Evolutionary conservation across 2,888 invertebrate genomes (phyloP).

Genomic region (Acanthosepion lycidas): DNA sequence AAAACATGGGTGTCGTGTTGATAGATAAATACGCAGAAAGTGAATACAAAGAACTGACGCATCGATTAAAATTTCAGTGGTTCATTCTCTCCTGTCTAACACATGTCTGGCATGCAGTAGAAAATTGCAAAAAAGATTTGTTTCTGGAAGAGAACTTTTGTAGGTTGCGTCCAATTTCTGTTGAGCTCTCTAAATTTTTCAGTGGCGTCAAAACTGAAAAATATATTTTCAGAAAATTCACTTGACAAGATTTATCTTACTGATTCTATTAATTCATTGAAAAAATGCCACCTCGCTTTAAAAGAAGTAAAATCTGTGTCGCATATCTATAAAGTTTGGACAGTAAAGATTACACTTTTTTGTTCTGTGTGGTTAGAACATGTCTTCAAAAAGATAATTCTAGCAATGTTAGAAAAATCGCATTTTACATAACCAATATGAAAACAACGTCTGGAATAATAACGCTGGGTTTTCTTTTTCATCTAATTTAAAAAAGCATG

Average conservation of each 20-base stretch:
- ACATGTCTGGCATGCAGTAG: background rate
- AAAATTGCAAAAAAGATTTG: background rate
- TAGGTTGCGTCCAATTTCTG: background rate
- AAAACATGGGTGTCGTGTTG: background rate
- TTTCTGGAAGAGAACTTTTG: background rate
- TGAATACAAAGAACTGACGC: accelerated
- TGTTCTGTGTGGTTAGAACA: background rate
- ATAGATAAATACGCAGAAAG: background rate
- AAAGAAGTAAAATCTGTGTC: background rate
- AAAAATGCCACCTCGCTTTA: background rate
- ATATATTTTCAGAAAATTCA: background rate
- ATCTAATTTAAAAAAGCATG: background rate
- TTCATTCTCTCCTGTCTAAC: background rate
- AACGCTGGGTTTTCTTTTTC: background rate
- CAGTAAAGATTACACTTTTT: background rate
- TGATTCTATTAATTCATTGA: background rate
- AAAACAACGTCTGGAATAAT: background rate
- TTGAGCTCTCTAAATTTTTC: background rate
- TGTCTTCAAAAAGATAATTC: background rate
- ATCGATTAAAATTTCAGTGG: background rate
- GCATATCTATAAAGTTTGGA: background rate
- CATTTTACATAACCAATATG: background rate
- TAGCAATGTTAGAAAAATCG: background rate
- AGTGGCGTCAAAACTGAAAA: background rate
- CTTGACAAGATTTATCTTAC: background rate